A percentile compares a stretch with the other conserved stretches of the same genome.
Conservation (phyloP, 2,797 vertebrate genomes). For the Sylvia borin region DNA sequence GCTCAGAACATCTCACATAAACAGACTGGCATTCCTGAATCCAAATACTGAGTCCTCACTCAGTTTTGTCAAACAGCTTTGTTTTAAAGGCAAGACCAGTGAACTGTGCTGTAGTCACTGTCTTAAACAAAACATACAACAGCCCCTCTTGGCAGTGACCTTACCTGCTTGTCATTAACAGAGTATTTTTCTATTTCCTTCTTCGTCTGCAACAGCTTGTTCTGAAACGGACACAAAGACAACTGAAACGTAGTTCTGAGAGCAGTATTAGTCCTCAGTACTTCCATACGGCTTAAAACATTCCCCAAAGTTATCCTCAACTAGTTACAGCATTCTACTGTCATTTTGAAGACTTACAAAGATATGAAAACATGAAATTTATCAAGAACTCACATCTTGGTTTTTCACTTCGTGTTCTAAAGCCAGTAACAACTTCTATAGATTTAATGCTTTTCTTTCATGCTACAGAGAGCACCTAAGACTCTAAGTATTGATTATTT, state of each 20-base stretch:
- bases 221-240: constrained; percentile 75
- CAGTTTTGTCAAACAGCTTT: not conserved
- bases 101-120: not conserved
- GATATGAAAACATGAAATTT: not conserved
- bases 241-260: not conserved
- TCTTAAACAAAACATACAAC: not conserved
- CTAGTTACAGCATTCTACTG: not conserved
- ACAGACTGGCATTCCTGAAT: not conserved
- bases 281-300: not conserved
- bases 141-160: not conserved
- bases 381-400: not conserved
- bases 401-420: not conserved
- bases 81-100: not conserved
- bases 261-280: not conserved
- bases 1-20: not conserved
- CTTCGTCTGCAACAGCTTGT: constrained; percentile 92
- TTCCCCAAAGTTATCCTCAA: not conserved
- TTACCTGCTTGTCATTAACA: constrained; percentile 97
- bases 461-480: not conserved
- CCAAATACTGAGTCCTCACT: not conserved
- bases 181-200: constrained; percentile 95
- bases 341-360: not conserved
- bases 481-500: not conserved
- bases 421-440: not conserved
- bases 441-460: not conserved